A percentile compares a stretch with the other conserved stretches of the same genome.
phyloP scores from a whole-genome alignment of 2,113 vertebrate genomes.

The Hypanus sabinus region DNA sequence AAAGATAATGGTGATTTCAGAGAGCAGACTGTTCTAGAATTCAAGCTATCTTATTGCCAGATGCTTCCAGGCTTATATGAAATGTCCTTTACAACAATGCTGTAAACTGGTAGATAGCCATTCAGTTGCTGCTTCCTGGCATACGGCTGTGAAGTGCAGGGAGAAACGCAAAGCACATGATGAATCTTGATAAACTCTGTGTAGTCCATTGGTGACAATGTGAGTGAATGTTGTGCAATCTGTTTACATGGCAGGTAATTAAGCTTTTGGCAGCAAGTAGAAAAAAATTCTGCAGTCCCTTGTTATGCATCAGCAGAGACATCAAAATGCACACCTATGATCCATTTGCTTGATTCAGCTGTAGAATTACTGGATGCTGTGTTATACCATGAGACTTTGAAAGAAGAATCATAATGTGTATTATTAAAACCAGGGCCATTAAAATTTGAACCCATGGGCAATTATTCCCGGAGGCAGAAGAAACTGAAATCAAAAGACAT shows the following conservation, averaged over 20 bases:
- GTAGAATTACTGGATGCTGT: background rate
- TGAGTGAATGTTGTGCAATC: background rate
- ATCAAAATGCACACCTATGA: background rate
- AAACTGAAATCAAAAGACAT: background rate
- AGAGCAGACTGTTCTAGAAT: background rate
- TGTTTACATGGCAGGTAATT: background rate
- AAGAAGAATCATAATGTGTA: background rate
- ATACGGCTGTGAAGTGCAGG: background rate
- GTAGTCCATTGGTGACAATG: background rate
- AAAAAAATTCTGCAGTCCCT: background rate
- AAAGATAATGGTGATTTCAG: background rate
- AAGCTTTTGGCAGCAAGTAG: background rate
- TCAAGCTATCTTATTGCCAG: background rate
- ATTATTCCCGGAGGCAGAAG: background rate
- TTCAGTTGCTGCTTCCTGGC: background rate
- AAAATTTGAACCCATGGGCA: background rate
- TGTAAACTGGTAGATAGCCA: background rate
- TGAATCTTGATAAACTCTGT: background rate
- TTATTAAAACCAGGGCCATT: background rate
- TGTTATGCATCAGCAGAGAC: background rate
- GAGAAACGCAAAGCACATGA: background rate
- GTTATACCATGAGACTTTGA: background rate
- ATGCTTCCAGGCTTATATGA: background rate
- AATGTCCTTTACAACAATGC: background rate
- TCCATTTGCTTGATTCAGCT: background rate